These are phyloP conservation scores for Grallaria varia DNA, from an alignment of 2,113 vertebrate genomes.

Conservation along the genomic window DNA sequence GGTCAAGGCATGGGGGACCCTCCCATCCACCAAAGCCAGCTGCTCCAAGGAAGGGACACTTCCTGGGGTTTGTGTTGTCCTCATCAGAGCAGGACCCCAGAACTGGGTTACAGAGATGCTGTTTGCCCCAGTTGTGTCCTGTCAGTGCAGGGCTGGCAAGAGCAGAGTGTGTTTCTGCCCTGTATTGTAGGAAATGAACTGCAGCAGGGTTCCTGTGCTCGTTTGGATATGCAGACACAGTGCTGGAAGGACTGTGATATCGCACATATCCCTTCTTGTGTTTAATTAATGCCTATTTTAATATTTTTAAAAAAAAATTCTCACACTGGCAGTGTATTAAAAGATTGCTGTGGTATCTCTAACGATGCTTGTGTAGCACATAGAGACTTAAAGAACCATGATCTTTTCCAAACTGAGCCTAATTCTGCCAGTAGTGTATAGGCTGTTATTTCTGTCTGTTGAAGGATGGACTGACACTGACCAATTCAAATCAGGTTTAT, in stretches of 20 bases:
- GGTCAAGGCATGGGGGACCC: not conserved
- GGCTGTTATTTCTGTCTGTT: slow-evolving; percentile 48
- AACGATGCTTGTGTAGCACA: slow-evolving; percentile 46
- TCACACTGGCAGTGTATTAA: slow-evolving; percentile 23
- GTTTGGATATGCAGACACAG: slow-evolving; percentile 8
- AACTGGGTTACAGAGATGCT: not conserved
- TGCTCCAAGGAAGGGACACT: not conserved
- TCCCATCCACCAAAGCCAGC: not conserved
- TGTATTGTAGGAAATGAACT: not conserved
- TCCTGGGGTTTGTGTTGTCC: not conserved
- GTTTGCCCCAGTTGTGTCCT: not conserved
- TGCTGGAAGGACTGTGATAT: slow-evolving; percentile 9
- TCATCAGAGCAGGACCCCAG: not conserved
- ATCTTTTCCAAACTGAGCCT: slow-evolving; percentile 55
- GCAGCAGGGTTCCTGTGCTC: not conserved
- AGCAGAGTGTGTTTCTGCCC: not conserved
- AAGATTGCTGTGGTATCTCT: slow-evolving; percentile 49
- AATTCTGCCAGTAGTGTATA: slow-evolving; percentile 16
- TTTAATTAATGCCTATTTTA: slow-evolving; percentile 68
- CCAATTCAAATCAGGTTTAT: not conserved
- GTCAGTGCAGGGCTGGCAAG: not conserved
- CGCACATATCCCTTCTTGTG: slow-evolving; percentile 44
- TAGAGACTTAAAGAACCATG: slow-evolving; percentile 56
- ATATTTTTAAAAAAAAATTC: slow-evolving; percentile 3
- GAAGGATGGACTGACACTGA: not conserved